phyloP scores from a whole-genome alignment of 2,113 vertebrate genomes.

The Pheucticus melanocephalus region DNA sequence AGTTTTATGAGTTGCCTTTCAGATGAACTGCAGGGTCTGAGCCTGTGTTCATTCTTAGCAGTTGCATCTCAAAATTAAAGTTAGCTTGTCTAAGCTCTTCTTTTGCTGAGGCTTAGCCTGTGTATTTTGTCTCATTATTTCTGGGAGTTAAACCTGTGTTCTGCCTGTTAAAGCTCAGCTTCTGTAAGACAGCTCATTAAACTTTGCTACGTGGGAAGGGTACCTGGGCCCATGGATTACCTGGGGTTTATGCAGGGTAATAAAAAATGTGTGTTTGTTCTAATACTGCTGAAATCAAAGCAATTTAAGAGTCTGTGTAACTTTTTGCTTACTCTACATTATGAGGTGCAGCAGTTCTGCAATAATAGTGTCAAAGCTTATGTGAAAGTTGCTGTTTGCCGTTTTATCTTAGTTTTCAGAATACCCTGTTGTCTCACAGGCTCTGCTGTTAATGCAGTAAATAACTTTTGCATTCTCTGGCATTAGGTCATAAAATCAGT shows the following conservation, averaged over 20 bases:
- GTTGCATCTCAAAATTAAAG: not conserved
- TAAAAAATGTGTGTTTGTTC: not conserved
- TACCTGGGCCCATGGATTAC: not conserved
- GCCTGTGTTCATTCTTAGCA: not conserved
- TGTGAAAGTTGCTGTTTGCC: not conserved
- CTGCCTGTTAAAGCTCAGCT: not conserved
- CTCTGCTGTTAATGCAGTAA: not conserved
- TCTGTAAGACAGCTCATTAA: not conserved
- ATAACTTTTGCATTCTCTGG: not conserved
- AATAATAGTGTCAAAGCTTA: not conserved
- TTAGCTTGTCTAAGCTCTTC: not conserved
- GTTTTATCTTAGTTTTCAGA: not conserved
- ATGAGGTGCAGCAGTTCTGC: not conserved
- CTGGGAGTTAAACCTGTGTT: not conserved
- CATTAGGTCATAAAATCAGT: not conserved
- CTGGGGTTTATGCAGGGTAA: not conserved
- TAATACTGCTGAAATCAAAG: not conserved
- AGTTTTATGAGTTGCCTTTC: not conserved
- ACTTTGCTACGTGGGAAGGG: not conserved
- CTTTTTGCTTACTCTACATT: not conserved
- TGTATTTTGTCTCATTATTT: not conserved
- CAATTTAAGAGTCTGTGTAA: not conserved
- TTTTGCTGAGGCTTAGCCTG: not conserved
- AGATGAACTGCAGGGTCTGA: not conserved
- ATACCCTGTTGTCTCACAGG: not conserved